A percentile compares a stretch with the other conserved stretches of the same genome.
phyloP scores from a whole-genome alignment of 1,140 invertebrate genomes.

The Agrypnia vestita region DNA sequence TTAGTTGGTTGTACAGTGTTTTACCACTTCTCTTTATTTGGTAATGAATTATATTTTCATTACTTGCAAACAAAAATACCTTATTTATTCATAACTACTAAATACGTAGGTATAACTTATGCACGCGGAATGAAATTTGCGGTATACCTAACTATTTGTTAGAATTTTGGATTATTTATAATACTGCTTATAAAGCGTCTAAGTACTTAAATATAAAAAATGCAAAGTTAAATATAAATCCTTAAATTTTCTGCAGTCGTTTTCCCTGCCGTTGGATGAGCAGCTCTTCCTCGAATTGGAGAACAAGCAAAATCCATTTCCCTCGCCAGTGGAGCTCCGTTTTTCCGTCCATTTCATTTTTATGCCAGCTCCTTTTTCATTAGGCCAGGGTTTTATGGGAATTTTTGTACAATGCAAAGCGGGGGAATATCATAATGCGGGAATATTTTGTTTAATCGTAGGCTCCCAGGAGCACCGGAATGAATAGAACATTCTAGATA shows the following conservation, averaged over 20 bases:
- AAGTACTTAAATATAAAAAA: slow-evolving; percentile 34
- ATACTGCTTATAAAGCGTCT: no score
- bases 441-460: slow-evolving; percentile 11
- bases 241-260: slow-evolving; percentile 25
- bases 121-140: no score
- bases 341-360: slow-evolving; percentile 50
- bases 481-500: neutral
- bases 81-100: no score
- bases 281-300: slow-evolving; percentile 14
- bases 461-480: neutral
- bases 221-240: slow-evolving; percentile 50
- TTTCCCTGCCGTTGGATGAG: slow-evolving; percentile 12
- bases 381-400: slow-evolving; percentile 6
- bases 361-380: slow-evolving; percentile 46
- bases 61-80: no score
- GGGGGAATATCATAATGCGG: slow-evolving; percentile 10
- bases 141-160: no score
- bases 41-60: no score
- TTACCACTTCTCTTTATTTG: no score
- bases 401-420: slow-evolving; percentile 32
- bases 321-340: slow-evolving; percentile 30
- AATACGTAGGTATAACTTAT: no score
- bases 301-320: slow-evolving; percentile 47
- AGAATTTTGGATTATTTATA: no score
- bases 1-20: no score